Conservation (phyloP, 2,888 invertebrate species). For the Pantelozetes paolii region DNA sequence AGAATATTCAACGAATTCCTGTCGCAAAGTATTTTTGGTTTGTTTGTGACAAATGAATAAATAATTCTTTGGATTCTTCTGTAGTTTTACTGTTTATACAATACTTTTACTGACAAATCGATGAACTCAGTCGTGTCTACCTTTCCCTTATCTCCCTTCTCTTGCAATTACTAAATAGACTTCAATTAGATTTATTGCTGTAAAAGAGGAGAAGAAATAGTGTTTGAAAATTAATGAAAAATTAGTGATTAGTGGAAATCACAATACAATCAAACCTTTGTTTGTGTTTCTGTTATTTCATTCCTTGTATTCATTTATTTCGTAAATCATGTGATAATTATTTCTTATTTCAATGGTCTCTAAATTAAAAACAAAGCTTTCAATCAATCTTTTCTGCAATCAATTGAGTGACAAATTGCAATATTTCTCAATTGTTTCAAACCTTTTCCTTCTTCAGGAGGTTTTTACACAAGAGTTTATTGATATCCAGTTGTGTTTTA, state of each 20-base stretch:
- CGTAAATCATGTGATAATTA: neutral
- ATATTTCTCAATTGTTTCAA: too few species aligned
- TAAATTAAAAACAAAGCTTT: neutral
- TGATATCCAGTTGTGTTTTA: too few species aligned
- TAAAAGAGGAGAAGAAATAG: slow-evolving; percentile 9
- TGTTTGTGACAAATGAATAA: neutral
- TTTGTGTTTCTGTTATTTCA: neutral
- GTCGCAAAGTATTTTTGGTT: neutral
- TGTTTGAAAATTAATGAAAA: neutral
- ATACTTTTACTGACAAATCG: neutral
- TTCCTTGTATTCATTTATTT: neutral
- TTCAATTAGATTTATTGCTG: neutral
- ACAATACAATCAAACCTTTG: slow-evolving; percentile 3
- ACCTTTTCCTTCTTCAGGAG: too few species aligned
- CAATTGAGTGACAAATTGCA: too few species aligned
- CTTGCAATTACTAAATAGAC: slow-evolving; percentile 5
- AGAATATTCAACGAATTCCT: neutral
- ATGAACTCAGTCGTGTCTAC: neutral
- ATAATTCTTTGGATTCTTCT: neutral
- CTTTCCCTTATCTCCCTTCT: neutral
- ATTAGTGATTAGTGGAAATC: neutral
- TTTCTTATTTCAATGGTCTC: neutral
- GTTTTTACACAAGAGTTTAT: too few species aligned
- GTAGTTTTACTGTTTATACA: neutral
- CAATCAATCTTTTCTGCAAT: too few species aligned